These are phyloP conservation scores for Drosophila neotestacea DNA, from an alignment of 2,888 invertebrate genomes.

Conservation along the genomic window DNA sequence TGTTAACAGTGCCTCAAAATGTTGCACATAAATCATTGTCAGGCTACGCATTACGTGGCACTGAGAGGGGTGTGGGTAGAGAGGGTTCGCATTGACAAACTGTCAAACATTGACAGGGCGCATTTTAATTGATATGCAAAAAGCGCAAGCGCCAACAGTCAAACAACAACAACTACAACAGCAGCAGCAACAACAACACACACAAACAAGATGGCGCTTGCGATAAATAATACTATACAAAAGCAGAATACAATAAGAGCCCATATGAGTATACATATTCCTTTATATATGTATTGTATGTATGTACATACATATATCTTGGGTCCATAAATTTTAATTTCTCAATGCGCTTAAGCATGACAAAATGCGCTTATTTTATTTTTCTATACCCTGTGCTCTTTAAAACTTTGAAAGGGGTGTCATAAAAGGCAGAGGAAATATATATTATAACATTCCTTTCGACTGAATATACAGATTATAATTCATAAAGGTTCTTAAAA, in stretches of 20 bases:
- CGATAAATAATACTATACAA: conserved; percentile 67
- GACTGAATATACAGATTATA: too few species aligned
- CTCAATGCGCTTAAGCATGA: conserved; percentile 68
- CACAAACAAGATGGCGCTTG: conserved; percentile 72
- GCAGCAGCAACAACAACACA: conserved; percentile 33
- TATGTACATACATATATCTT: conserved; percentile 24
- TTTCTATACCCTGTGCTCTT: conserved; percentile 4
- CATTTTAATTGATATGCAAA: conserved; percentile 81
- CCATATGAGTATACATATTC: conserved; percentile 8
- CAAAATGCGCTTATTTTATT: conserved; percentile 62
- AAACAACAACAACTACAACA: conserved; percentile 40
- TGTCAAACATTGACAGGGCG: conserved; percentile 79
- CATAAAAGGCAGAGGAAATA: not conserved
- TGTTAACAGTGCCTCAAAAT: conserved; percentile 45
- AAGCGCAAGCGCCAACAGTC: conserved; percentile 79
- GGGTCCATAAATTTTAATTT: conserved; percentile 65
- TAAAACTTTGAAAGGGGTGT: too few species aligned
- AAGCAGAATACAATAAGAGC: conserved; percentile 47
- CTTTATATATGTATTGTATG: not conserved
- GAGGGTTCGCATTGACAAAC: conserved; percentile 69
- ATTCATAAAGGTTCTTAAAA: too few species aligned
- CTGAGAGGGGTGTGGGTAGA: not conserved
- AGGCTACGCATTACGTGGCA: conserved; percentile 14
- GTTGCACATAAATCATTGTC: conserved; percentile 70
- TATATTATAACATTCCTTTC: too few species aligned